Conservation (phyloP, 2,113 vertebrate species). For the Plecotus auritus region DNA sequence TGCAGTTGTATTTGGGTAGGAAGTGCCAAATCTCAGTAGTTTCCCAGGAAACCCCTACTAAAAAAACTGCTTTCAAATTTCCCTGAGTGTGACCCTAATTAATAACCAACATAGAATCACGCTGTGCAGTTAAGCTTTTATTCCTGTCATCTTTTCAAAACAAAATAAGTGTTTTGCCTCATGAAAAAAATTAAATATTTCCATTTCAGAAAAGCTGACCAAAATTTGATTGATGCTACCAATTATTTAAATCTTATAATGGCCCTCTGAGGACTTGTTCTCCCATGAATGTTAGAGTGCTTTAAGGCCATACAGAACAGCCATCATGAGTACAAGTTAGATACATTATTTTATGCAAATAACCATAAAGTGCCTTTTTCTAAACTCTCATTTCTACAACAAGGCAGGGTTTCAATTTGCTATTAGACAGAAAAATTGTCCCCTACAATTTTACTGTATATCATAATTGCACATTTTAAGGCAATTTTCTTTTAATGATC, state of each 20-base stretch:
- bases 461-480: conserved; percentile 56
- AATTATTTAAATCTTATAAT: conserved; percentile 19
- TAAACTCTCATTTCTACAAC: not conserved
- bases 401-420: conserved; percentile 38
- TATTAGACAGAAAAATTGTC: conserved; percentile 31
- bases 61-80: not conserved
- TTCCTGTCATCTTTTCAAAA: conserved; percentile 15
- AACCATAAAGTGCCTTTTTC: not conserved
- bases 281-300: not conserved
- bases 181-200: conserved; percentile 45
- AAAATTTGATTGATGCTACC: conserved; percentile 45
- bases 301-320: not conserved
- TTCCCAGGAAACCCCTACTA: not conserved
- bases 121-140: not conserved
- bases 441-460: conserved; percentile 12
- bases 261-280: not conserved
- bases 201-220: conserved; percentile 22
- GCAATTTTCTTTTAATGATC: conserved; percentile 67
- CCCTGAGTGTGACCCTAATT: not conserved
- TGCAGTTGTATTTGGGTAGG: not conserved
- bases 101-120: not conserved
- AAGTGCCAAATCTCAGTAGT: not conserved
- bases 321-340: not conserved
- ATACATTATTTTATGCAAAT: conserved; percentile 57
- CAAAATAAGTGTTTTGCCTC: conserved; percentile 22